phyloP scores from a whole-genome alignment of 1,140 invertebrate genomes.

The Andricus grossulariae region DNA sequence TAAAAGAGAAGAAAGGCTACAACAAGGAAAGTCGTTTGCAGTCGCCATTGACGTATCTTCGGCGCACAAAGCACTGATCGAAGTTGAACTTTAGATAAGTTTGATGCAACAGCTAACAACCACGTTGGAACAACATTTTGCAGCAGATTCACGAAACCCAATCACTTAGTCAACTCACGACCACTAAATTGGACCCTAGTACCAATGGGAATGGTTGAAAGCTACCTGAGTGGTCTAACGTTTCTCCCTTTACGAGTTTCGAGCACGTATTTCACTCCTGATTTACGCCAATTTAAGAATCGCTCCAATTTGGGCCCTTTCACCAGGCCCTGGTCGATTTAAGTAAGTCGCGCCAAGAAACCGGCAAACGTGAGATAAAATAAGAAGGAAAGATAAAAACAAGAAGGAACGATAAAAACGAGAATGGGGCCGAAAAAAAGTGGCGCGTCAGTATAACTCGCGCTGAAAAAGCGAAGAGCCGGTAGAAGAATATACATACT shows the following conservation, averaged over 20 bases:
- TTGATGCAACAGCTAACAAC: slow-evolving; percentile 1
- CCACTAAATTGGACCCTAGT: not conserved
- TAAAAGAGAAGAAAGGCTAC: not conserved
- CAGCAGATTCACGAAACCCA: not conserved
- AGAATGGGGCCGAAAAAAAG: not conserved
- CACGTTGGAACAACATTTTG: not conserved
- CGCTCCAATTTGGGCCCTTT: not conserved
- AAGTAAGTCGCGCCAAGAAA: not conserved
- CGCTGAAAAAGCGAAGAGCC: not conserved
- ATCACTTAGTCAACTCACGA: slow-evolving; percentile 20
- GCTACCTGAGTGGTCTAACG: not conserved
- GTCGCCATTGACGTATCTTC: not conserved
- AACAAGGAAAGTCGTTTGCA: not conserved
- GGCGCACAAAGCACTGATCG: not conserved
- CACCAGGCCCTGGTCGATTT: not conserved
- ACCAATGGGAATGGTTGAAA: not conserved
- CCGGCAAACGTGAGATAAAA: not conserved
- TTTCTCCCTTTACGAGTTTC: not conserved
- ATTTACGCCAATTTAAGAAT: not conserved
- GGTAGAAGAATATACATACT: not conserved
- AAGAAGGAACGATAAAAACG: not conserved
- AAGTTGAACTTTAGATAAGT: slow-evolving; percentile 1
- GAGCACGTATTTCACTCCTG: not conserved
- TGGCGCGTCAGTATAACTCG: not conserved
- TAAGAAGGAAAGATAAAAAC: not conserved